A percentile compares a stretch with the other conserved stretches of the same genome.
These are phyloP conservation scores for Myiozetetes cayanensis DNA, from an alignment of 2,113 vertebrate species.

Conservation along the genomic window DNA sequence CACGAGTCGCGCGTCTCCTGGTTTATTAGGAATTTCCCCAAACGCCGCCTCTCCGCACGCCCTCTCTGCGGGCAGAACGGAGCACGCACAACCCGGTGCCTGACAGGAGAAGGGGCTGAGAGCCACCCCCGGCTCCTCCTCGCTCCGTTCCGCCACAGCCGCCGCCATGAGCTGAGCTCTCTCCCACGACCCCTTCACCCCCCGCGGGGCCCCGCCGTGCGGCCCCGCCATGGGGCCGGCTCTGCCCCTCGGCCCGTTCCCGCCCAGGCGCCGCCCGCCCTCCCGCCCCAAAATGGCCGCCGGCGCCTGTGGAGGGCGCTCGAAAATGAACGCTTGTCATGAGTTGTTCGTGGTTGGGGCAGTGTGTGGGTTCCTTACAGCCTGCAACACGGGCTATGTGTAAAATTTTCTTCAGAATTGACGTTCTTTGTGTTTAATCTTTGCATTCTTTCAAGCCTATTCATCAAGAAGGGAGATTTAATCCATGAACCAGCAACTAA, in stretches of 20 bases:
- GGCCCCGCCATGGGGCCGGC: no score
- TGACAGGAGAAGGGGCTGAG: not conserved
- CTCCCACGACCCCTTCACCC: no score
- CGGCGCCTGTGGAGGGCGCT: fast-evolving
- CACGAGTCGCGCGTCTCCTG: not conserved
- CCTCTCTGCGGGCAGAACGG: not conserved
- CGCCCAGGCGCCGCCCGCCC: not conserved
- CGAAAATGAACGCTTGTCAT: fast-evolving
- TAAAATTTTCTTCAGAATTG: not conserved
- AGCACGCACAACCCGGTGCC: not conserved
- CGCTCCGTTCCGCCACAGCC: not conserved
- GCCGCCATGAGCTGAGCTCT: not conserved
- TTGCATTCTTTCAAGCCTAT: not conserved
- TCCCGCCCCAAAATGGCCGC: not conserved
- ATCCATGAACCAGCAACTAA: not conserved
- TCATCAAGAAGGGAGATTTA: not conserved
- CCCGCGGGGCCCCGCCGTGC: no score
- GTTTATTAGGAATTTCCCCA: not conserved
- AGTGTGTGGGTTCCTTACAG: not conserved
- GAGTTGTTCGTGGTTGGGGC: not conserved
- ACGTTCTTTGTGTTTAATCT: not conserved
- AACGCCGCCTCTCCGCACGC: not conserved
- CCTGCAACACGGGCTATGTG: no score
- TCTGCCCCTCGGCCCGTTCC: not conserved
- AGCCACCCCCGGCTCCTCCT: no score